phyloP scores from a whole-genome alignment of 2,113 vertebrate species.

The Chionomys nivalis region DNA sequence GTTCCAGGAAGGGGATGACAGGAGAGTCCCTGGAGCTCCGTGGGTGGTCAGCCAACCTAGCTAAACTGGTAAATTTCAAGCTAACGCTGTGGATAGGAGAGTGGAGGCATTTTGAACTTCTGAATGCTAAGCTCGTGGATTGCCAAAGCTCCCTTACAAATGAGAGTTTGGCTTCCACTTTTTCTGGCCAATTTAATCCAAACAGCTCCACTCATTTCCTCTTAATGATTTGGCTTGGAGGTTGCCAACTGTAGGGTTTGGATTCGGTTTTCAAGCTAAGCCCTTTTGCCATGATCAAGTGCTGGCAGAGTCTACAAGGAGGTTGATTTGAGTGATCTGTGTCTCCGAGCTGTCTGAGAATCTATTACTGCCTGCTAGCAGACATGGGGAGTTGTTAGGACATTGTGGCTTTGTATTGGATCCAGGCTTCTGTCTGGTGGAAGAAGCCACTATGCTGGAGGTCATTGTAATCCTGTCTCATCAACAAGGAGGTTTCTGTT shows the following conservation, averaged over 20 bases:
- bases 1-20: not conserved
- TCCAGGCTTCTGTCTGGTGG: fast-evolving
- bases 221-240: not conserved
- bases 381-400: not conserved
- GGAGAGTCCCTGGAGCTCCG: not conserved
- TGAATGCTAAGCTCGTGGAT: not conserved
- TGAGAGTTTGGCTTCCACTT: not conserved
- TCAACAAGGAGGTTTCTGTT: not conserved
- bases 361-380: not conserved
- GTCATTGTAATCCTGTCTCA: not conserved
- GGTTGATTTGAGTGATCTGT: not conserved
- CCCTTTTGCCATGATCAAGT: not conserved
- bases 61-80: not conserved
- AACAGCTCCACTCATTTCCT: not conserved
- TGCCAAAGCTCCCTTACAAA: not conserved
- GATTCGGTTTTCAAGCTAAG: not conserved
- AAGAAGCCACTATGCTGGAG: not conserved
- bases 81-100: not conserved
- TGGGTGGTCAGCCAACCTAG: not conserved
- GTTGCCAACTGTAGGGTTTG: not conserved
- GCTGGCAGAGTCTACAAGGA: not conserved
- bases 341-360: not conserved
- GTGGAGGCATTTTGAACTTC: not conserved
- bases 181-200: not conserved
- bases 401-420: fast-evolving